A percentile compares a stretch with the other conserved stretches of the same genome.
Evolutionary conservation across 2,113 vertebrate species (phyloP).

Genomic region (Mus pahari): DNA sequence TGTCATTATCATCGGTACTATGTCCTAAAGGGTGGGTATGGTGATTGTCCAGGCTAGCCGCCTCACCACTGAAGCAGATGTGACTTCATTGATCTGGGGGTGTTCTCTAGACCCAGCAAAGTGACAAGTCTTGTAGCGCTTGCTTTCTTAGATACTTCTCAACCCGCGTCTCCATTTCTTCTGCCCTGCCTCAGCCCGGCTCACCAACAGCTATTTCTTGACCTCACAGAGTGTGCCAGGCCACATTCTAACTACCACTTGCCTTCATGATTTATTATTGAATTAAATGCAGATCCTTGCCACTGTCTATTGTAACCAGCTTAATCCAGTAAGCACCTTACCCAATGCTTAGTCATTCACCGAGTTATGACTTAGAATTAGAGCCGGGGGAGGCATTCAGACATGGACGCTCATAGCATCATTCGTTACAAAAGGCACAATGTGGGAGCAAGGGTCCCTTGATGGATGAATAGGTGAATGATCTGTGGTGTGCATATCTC

Average conservation of each 20-base stretch:
- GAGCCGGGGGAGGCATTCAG: too few relatives aligned
- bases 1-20: accelerated
- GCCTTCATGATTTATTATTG: neutral
- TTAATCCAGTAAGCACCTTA: neutral
- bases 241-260: neutral
- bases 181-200: neutral
- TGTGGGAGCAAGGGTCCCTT: neutral
- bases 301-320: neutral
- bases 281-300: neutral
- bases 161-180: neutral
- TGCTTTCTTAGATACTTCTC: neutral
- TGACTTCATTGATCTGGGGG: neutral
- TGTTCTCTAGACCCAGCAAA: neutral
- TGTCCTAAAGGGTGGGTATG: accelerated
- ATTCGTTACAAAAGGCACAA: neutral
- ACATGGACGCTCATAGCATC: neutral
- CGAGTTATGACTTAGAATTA: neutral
- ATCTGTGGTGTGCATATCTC: neutral
- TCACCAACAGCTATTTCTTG: neutral
- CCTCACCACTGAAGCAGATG: neutral
- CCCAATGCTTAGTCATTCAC: neutral
- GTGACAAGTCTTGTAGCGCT: too few relatives aligned
- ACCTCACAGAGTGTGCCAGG: neutral
- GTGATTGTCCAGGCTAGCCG: neutral
- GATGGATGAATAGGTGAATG: neutral